Evolutionary conservation across 2,888 invertebrate genomes (phyloP).

Genomic region (Schizotus pectinicornis): DNA sequence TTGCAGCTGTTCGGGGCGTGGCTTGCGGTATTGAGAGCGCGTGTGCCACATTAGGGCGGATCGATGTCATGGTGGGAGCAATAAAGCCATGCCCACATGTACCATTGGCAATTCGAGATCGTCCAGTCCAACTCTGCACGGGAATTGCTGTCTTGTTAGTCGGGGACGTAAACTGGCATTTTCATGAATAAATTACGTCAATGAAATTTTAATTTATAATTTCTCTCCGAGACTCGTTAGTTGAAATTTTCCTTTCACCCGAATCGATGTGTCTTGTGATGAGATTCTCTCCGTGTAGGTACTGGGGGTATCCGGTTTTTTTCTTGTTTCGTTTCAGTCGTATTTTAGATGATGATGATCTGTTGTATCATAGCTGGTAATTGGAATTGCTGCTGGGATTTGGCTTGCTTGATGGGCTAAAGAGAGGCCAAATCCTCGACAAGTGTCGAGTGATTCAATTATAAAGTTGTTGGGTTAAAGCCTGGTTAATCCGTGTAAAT

Average conservation of each 20-base stretch:
- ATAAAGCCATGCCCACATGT: slow-evolving; percentile 26
- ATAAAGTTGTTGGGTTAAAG: slow-evolving; percentile 12
- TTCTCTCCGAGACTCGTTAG: background rate
- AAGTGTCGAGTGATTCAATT: slow-evolving; percentile 17
- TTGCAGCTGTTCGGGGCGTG: slow-evolving; percentile 52
- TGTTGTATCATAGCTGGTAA: too few relatives aligned
- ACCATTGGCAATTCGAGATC: slow-evolving; percentile 26
- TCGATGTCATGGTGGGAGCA: slow-evolving; percentile 22
- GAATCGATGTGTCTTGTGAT: too few relatives aligned
- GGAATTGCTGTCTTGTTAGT: slow-evolving; percentile 23
- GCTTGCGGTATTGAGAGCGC: slow-evolving; percentile 37
- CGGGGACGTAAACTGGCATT: slow-evolving; percentile 21
- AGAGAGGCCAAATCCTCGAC: too few relatives aligned
- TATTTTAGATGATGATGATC: background rate
- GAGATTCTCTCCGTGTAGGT: too few relatives aligned
- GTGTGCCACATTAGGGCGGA: slow-evolving; percentile 40
- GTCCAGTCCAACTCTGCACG: slow-evolving; percentile 22
- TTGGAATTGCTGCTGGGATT: background rate
- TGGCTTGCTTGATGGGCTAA: too few relatives aligned
- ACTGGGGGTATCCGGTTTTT: background rate
- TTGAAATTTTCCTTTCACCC: background rate
- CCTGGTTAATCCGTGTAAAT: slow-evolving; percentile 17
- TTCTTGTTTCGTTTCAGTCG: background rate
- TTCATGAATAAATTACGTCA: slow-evolving; percentile 27
- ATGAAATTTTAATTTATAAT: slow-evolving; percentile 28